A percentile compares a stretch with the other conserved stretches of the same genome.
These are phyloP conservation scores for Noctua pronuba DNA, from an alignment of 2,888 invertebrate species.

Conservation along the genomic window DNA sequence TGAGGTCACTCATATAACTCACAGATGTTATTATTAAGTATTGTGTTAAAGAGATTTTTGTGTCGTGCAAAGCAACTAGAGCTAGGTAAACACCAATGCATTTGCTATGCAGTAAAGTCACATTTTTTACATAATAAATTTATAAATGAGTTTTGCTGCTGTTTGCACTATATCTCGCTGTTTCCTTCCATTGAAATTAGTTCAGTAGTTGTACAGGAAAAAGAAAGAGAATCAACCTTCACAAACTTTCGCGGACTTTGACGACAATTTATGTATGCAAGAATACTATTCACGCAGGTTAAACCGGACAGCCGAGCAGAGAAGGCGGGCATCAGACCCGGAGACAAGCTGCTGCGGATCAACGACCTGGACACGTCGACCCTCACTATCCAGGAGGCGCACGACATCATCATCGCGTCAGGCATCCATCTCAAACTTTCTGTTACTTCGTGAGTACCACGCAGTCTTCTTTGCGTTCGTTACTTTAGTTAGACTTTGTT, in stretches of 20 bases:
- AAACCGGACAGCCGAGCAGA: conserved; percentile 82
- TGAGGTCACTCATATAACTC: not conserved
- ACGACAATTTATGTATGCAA: not conserved
- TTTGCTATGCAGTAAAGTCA: not conserved
- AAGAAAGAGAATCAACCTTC: not conserved
- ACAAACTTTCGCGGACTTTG: not conserved
- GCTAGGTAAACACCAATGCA: not conserved
- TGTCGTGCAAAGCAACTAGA: not conserved
- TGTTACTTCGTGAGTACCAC: conserved; percentile 80
- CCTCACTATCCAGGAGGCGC: conserved; percentile 84
- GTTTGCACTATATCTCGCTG: not conserved
- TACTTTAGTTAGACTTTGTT: not conserved
- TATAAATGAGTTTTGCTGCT: not conserved
- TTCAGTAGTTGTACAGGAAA: not conserved
- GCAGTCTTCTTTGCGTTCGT: not conserved
- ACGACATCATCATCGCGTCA: conserved; percentile 81
- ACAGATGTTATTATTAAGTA: not conserved
- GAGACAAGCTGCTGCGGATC: conserved; percentile 81
- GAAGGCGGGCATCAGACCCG: conserved; percentile 82
- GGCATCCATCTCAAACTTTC: conserved; percentile 81
- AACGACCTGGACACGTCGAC: conserved; percentile 83
- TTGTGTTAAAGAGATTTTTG: not conserved
- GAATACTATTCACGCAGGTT: conserved; percentile 71
- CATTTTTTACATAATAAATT: not conserved
- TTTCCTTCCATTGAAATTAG: not conserved